Conservation (phyloP, 2,888 invertebrate genomes). For the Aphidius colemani region DNA sequence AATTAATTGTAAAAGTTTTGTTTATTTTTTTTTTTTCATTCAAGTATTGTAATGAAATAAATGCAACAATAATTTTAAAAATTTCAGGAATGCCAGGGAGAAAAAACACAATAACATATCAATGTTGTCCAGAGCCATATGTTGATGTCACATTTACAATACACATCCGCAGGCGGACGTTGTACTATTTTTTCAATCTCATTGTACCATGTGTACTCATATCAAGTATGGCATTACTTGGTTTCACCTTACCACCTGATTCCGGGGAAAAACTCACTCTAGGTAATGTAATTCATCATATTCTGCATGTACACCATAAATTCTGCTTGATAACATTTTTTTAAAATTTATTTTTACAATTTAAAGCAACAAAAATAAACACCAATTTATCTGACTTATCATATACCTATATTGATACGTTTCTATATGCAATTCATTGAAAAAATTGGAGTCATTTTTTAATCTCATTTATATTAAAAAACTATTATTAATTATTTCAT, state of each 20-base stretch:
- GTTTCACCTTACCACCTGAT: conserved; percentile 97
- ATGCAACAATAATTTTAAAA: conserved; percentile 26
- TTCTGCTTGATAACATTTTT: conserved; percentile 33
- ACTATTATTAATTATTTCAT: not conserved
- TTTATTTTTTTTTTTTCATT: not conserved
- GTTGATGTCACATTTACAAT: conserved; percentile 97
- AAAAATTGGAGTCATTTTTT: not conserved
- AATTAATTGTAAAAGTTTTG: too few relatives aligned
- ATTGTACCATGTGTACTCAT: conserved; percentile 99
- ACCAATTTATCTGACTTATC: too few relatives aligned
- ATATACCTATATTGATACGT: too few relatives aligned
- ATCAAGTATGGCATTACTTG: conserved; percentile 96
- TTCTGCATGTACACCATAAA: conserved; percentile 19
- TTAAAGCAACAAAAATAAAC: too few relatives aligned
- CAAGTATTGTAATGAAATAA: conserved; percentile 15
- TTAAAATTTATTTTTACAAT: too few relatives aligned
- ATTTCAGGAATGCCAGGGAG: conserved; percentile 86
- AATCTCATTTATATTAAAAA: not conserved
- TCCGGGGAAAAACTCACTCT: conserved; percentile 95
- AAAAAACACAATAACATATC: conserved; percentile 87
- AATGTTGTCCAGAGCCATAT: conserved; percentile 93
- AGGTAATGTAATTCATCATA: conserved; percentile 67
- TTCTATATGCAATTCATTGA: too few relatives aligned
- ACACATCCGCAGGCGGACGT: conserved; percentile 91
- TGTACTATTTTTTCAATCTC: conserved; percentile 99